Base-by-base conservation (phyloP, 2,797 vertebrate genomes). In the Ctenopoma kingsleyae region DNA sequence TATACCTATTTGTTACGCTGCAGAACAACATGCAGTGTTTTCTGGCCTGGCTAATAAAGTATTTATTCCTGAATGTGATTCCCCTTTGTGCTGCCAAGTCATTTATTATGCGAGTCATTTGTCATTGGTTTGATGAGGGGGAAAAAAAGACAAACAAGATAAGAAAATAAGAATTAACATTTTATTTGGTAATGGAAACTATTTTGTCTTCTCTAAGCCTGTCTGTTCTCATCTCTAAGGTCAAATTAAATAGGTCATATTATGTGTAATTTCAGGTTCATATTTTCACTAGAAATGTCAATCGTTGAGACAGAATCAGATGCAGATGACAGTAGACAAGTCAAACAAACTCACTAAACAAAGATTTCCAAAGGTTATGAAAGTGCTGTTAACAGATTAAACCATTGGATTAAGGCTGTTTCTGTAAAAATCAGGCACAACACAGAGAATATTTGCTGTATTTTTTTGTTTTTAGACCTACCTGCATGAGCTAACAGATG, bases 401-500 rank as follows among this genome's bases (percentile, higher is more conserved):
- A 32, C 1, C 30, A 32, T 6, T 32, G 30, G 8, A 32, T 1
- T 32, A 6, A 32, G 30, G 8, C 30, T 32, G 32, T 32, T 32
- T 32, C 32, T 32, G 32, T n/a, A 1, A 44, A 52, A 63, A 32
- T 19, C 36, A 36, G n/a, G 20, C 20, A 50, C 1, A 5, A 0
- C 53, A 65, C 5, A 12, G 44, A 35, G 9, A 30, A n/a, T 3
- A 15, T 20, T 44, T 32, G 8, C 40, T 30, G 17, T 19, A 4
- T 30, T n/a, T 60, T 23, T 3, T 47, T 22, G 1, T 67, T 66
- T 55, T 23, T 4, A 19, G 27, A 35, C 53, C 25, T 38, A 68
- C 67, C 59, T 60, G 27, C 36, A 47, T 30, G 46, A 60, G 11
- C 6, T 7, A 65, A 51, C 89, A 89, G 87, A 85, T 73, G 78